Percentiles rank a stretch among this genome's conserved stretches.
Conservation (phyloP, 2,113 vertebrate species). For the Rhombomys opimus region DNA sequence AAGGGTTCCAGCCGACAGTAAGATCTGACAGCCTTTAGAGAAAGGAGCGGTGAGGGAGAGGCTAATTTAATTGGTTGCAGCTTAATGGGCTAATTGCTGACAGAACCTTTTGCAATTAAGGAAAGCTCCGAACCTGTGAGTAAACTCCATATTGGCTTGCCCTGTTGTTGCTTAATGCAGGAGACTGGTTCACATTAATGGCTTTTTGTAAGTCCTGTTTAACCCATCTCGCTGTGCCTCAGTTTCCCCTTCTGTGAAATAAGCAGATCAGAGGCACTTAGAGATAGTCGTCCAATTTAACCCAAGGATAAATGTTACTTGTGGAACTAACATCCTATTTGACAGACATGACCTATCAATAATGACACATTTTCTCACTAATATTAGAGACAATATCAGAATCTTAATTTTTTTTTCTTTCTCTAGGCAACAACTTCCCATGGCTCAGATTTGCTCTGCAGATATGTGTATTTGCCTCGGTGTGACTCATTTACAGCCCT, state of each 20-base stretch:
- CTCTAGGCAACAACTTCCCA: background rate
- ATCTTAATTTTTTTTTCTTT: background rate
- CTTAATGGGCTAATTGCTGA: slow-evolving; percentile 24
- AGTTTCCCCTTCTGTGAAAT: background rate
- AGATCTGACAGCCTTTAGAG: background rate
- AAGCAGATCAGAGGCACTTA: background rate
- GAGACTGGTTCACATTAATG: background rate
- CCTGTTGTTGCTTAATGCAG: background rate
- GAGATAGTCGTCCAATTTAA: background rate
- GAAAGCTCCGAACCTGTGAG: background rate
- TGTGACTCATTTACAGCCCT: background rate
- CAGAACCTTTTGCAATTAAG: background rate
- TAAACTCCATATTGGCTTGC: background rate
- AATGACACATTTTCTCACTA: background rate
- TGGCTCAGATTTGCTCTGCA: background rate
- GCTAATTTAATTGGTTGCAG: slow-evolving; percentile 11
- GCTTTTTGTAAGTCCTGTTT: background rate
- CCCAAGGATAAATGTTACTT: background rate
- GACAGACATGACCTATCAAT: background rate
- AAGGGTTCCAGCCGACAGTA: background rate
- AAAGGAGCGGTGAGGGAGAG: background rate
- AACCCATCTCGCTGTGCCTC: background rate
- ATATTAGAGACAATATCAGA: background rate
- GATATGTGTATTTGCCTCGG: background rate
- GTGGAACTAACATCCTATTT: background rate